phyloP scores from a whole-genome alignment of 2,797 vertebrate genomes.

The Microcaecilia unicolor region DNA sequence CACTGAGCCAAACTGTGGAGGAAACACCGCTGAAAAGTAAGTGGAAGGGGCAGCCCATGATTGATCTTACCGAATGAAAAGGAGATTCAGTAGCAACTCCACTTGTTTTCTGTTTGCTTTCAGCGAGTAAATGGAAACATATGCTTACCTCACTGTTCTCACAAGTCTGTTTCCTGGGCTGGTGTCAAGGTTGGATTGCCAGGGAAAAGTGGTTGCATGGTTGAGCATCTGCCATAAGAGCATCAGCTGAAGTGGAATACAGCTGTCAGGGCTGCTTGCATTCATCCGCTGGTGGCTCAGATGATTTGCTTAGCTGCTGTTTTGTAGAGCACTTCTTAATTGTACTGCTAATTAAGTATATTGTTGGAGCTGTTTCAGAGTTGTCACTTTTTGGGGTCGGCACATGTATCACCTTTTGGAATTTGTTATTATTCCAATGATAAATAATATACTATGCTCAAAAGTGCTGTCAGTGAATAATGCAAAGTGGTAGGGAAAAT shows the following conservation, averaged over 20 bases:
- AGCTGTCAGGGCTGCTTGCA: constrained; percentile 32
- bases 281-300: constrained; percentile 17
- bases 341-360: rapidly evolving
- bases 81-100: constrained; percentile 57
- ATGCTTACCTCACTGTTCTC: constrained; percentile 61
- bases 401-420: too few relatives aligned
- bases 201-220: constrained; percentile 60
- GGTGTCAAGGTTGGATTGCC: constrained; percentile 44
- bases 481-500: too few relatives aligned
- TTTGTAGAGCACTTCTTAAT: not conserved
- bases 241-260: constrained; percentile 41
- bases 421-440: too few relatives aligned
- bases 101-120: constrained; percentile 67
- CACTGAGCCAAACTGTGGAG: too few relatives aligned
- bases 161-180: constrained; percentile 62
- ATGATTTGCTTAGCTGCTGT: not conserved
- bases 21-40: too few relatives aligned
- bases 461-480: too few relatives aligned
- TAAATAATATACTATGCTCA: too few relatives aligned
- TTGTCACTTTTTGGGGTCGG: too few relatives aligned
- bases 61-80: constrained; percentile 53
- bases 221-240: constrained; percentile 37
- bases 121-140: constrained; percentile 57
- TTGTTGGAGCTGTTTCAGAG: too few relatives aligned
- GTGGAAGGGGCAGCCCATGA: constrained; percentile 26